Base-by-base conservation (phyloP, 2,113 vertebrate genomes). In the Alces alces region DNA sequence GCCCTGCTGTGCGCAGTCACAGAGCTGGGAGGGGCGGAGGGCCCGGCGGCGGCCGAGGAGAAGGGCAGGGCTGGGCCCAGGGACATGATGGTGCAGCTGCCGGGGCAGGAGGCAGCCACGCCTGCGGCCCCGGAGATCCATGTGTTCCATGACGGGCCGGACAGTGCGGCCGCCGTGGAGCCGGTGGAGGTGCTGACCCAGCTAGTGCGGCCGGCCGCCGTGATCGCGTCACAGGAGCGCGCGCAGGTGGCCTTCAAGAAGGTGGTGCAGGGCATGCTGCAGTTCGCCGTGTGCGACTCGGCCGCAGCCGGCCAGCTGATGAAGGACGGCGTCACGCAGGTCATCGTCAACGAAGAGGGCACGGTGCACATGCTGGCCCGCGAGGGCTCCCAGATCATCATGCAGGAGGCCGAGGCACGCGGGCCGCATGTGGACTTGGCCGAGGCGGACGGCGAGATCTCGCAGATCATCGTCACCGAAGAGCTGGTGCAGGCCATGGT, bases 341-440 rank as follows among this genome's bases (percentile, higher is more conserved):
- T 99, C 95, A 99, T 99, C 30, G 99, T 99, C 97, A 99, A 99
- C 36, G 99, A 99, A 43, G 99, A 99, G 95, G 99, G 99, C 7
- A 98, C 99, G 2, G 98, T 99, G 60, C 99, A 99, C 95, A 99
- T 99, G 99, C 99, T 99, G 90, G 98, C 99, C 27, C 93, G 98
- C 47, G 99, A 99, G 95, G 99, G 99, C 39, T 97, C 99, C 28
- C 99, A 99, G 91, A 98, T 99, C 93, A 98, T 99, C 94, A 99
- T 99, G 99, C 99, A 99, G 97, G 99, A 99, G 89, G 97, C 98
- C 0, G 98, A 97, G 64, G 96, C 98, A 6, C 98, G 98, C 4
- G 70, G 98, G 0, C 98, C 98, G 5, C 99, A 98, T 25, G 70
- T 98, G 98, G 98, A 98, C 93, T 98, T 99, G 96, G 98, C 99